A percentile compares a stretch with the other conserved stretches of the same genome.
Conservation (phyloP, 2,797 vertebrate species). For the Rhyacichthys aspro region DNA sequence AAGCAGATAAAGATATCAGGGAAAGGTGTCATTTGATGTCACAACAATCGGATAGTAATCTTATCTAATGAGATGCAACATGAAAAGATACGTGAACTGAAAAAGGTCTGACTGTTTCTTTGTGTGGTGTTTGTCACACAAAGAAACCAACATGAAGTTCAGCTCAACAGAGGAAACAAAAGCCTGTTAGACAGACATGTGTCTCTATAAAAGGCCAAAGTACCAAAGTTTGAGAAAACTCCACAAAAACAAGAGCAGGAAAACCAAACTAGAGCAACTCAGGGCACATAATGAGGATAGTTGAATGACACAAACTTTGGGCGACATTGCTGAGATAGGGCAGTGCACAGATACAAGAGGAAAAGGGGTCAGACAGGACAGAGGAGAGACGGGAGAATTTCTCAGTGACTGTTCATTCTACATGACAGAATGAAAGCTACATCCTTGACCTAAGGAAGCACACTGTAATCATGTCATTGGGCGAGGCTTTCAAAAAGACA, state of each 20-base stretch:
- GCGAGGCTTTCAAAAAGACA: too few relatives aligned
- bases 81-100: background rate
- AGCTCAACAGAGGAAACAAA: background rate
- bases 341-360: background rate
- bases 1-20: constrained; percentile 33
- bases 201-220: too few relatives aligned
- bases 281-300: background rate
- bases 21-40: constrained; percentile 18
- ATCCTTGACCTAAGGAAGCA: background rate
- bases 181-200: too few relatives aligned
- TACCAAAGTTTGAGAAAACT: background rate
- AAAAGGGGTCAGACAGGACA: background rate
- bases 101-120: background rate
- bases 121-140: too few relatives aligned
- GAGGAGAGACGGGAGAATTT: background rate
- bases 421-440: background rate
- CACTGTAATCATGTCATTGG: too few relatives aligned
- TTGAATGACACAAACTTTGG: background rate
- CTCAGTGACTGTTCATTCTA: too few relatives aligned
- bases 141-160: background rate
- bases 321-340: background rate
- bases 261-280: constrained; percentile 10
- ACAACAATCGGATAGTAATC: constrained; percentile 8
- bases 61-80: background rate
- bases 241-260: background rate